Base-by-base conservation (phyloP, 2,113 vertebrate genomes). In the Turdus rufiventris region DNA sequence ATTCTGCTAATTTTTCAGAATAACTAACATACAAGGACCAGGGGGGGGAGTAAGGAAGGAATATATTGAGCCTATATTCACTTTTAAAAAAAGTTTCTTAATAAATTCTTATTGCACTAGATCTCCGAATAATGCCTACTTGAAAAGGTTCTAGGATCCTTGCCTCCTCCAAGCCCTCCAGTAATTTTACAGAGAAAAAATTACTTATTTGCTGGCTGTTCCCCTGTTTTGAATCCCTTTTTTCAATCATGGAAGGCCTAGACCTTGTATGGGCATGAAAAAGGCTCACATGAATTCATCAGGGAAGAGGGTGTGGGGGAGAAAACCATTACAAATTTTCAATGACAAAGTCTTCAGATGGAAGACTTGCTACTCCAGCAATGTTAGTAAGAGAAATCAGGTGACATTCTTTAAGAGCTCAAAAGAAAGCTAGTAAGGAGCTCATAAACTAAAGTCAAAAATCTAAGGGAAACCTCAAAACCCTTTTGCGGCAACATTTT, bases 361-460 rank as follows among this genome's bases (percentile, higher is more conserved):
- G n/a, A 75, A 80, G 78, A 92, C 25, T 51, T 62, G 42, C 62
- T 76, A 83, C 63, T 56, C 56, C 36, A 88, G 50, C 82, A 70
- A 43, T 58, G 68, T 71, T 47, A 77, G 42, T 61, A 88, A 79
- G 71, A 93, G 38, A 76, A 66, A 75, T 94, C 73, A 92, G 72
- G 79, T 86, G 83, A 92, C 80, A 88, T 92, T 93, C 85, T 74
- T 91, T 47, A 81, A 74, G n/a, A 68, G 63, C 58, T 93, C 54
- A 58, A 80, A 71, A 80, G 23, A 45, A 88, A 85, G 23, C 58
- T 47, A 34, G 36, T 45, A 65, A 79, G 38, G 14, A 85, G 10
- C 16, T 28, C 4, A 1, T 50, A 88, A 93, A 85, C 12, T 13
- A 42, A 78, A 53, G 57, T 68, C 1, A 87, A 79, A 93, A 90